Base-by-base conservation (phyloP, 2,113 vertebrate species). In the Choloepus hoffmanni region DNA sequence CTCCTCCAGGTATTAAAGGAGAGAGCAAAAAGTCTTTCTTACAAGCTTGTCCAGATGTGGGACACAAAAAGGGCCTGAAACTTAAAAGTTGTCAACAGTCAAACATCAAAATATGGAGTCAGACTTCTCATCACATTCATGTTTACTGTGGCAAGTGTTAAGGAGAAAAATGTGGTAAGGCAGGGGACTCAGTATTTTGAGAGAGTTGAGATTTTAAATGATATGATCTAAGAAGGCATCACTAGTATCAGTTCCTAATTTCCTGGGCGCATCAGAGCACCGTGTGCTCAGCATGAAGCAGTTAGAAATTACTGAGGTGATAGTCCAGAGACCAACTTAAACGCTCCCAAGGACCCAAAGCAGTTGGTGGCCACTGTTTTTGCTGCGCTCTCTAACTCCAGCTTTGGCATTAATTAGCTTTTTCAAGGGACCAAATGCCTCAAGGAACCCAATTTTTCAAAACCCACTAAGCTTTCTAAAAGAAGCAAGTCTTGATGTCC, bases 371-470 rank as follows among this genome's bases (percentile, higher is more conserved):
- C 62, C n/a, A 85, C 2, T 26, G 0, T 45, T 86, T 86, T 76
- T 86, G 48, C 36, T 88, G 33, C 90, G 30, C 15, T 76, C 0
- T 63, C 40, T 78, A 79, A 92, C 24, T 82, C 19, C 14, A 50
- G 36, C 10, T 89, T 92, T 90, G 43, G 24, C 90, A 67, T 82
- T 82, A 60, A 79, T 88, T 85, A 48, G 40, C n/a, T 77, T 72
- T 74, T 89, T 92, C n/a, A 85, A 92, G 53, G 36, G 30, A 85
- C 2, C 21, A 78, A 30, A 58, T 90, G 92, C 84, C 24, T 90
- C 7, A 86, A 68, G 58, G 79, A 96, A 45, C 45, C 16, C 16
- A 40, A 48, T 48, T 76, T 95, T 76, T 16, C 3, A 92, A 12
- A 88, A 88, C 0, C 36, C 7, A 55, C 18, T 81, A 19, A 70